These are phyloP conservation scores for Ailurus styani DNA, from an alignment of 2,113 vertebrate species.

Conservation along the genomic window DNA sequence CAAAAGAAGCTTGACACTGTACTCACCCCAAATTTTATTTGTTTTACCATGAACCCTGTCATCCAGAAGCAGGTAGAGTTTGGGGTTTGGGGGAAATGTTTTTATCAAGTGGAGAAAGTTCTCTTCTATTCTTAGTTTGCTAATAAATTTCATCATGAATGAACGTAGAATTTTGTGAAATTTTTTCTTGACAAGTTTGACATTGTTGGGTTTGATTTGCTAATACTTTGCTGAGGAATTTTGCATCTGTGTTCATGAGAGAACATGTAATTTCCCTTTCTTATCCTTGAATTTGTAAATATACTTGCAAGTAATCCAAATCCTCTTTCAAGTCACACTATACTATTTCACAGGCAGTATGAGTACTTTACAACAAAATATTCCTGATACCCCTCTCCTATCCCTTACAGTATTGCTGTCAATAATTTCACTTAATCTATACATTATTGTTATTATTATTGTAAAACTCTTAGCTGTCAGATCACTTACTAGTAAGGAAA, in stretches of 20 bases:
- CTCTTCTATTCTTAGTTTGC: background rate
- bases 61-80: background rate
- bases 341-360: background rate
- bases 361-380: background rate
- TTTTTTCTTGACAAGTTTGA: background rate
- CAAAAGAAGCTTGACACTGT: background rate
- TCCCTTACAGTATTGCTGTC: background rate
- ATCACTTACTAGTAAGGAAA: background rate
- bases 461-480: background rate
- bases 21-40: background rate
- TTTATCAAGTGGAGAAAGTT: background rate
- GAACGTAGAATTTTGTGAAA: background rate
- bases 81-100: background rate
- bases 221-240: background rate
- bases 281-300: background rate
- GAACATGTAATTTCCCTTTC: background rate
- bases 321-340: background rate
- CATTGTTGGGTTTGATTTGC: background rate
- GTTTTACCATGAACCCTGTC: background rate
- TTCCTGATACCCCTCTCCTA: background rate
- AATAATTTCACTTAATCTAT: background rate
- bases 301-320: background rate
- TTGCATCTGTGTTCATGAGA: background rate
- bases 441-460: background rate
- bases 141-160: background rate